phyloP scores from a whole-genome alignment of 1,140 invertebrate genomes.

The Cydia amplana region DNA sequence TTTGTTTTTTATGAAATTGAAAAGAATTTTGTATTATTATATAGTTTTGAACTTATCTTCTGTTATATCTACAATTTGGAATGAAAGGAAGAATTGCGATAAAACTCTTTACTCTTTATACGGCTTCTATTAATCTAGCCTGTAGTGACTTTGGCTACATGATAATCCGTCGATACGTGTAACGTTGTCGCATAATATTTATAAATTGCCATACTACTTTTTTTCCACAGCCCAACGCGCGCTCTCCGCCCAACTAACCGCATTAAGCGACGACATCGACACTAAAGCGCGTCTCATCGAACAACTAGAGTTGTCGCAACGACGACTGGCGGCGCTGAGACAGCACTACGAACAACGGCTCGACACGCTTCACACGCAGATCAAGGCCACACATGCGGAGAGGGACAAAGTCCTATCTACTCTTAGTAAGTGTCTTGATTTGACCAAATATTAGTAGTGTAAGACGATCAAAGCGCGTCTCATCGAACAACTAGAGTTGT shows the following conservation, averaged over 20 bases:
- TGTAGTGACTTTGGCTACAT: too few relatives aligned
- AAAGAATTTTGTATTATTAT: too few relatives aligned
- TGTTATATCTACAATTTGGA: too few relatives aligned
- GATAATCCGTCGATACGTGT: too few relatives aligned
- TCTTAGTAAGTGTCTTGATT: slow-evolving; percentile 69
- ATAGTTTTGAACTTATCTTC: too few relatives aligned
- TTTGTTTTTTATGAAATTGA: too few relatives aligned
- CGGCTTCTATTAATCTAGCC: too few relatives aligned
- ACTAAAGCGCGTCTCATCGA: slow-evolving; percentile 96
- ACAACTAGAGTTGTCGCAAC: slow-evolving; percentile 94
- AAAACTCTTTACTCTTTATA: too few relatives aligned
- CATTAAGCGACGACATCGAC: slow-evolving; percentile 93
- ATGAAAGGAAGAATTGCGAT: too few relatives aligned
- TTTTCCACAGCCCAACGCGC: slow-evolving; percentile 58
- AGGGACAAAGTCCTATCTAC: slow-evolving; percentile 94
- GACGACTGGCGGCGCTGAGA: slow-evolving; percentile 89
- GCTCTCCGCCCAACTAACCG: slow-evolving; percentile 86
- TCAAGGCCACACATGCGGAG: slow-evolving; percentile 94
- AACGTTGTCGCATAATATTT: too few relatives aligned
- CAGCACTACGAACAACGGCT: slow-evolving; percentile 97
- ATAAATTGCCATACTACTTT: not conserved
- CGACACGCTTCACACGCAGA: slow-evolving; percentile 91
- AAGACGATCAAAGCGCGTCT: slow-evolving; percentile 87
- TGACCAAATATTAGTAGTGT: not conserved
- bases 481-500: slow-evolving; percentile 95